A percentile compares a stretch with the other conserved stretches of the same genome.
Conservation (phyloP, 2,888 invertebrate species). For the Chrysotoxum bicinctum region DNA sequence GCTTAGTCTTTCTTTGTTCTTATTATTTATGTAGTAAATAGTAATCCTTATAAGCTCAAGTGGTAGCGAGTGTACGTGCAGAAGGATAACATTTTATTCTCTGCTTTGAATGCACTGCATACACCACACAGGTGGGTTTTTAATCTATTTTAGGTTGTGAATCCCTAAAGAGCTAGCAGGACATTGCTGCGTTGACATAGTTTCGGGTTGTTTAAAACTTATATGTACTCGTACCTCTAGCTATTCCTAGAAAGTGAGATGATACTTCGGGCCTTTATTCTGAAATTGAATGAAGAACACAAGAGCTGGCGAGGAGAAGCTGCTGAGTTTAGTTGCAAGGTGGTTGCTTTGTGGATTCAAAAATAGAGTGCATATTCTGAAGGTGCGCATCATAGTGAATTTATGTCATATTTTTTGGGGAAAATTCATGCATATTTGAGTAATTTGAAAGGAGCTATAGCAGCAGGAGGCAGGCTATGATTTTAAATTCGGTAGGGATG, state of each 20-base stretch:
- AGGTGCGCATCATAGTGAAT: neutral
- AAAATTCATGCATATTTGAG: conserved; percentile 39
- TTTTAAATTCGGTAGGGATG: neutral
- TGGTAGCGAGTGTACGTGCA: conserved; percentile 54
- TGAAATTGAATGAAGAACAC: conserved; percentile 23
- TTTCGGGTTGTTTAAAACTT: conserved; percentile 46
- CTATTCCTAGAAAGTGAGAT: conserved; percentile 8
- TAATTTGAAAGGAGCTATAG: conserved; percentile 16
- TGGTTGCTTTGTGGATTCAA: neutral
- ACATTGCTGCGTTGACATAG: conserved; percentile 58
- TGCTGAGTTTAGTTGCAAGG: neutral
- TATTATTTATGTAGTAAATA: conserved; percentile 20
- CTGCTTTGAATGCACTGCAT: conserved; percentile 20
- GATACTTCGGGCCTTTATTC: conserved; percentile 29
- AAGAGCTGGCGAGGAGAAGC: neutral
- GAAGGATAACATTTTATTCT: conserved; percentile 42
- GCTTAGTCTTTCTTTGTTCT: neutral
- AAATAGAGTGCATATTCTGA: neutral
- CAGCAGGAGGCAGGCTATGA: neutral
- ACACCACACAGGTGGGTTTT: conserved; percentile 35
- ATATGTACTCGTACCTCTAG: neutral
- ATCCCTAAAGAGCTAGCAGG: conserved; percentile 37
- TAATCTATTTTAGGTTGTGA: conserved; percentile 59
- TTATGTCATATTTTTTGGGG: neutral
- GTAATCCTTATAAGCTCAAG: conserved; percentile 65